phyloP scores from a whole-genome alignment of 2,113 vertebrate genomes.

The Zosterops borbonicus region DNA sequence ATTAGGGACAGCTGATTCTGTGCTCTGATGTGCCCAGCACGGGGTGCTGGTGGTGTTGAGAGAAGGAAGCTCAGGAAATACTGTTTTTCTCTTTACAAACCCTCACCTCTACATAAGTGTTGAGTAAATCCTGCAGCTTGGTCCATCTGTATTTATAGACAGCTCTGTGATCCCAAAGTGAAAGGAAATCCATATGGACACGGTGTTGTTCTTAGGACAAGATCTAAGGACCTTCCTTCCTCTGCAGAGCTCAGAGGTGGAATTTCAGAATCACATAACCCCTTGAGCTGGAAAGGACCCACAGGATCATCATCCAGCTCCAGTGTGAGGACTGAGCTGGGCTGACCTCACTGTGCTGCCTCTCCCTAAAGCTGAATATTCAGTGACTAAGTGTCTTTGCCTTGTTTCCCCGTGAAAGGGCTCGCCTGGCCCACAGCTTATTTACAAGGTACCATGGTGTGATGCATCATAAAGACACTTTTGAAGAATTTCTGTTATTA shows the following conservation, averaged over 20 bases:
- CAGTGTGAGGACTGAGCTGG: not conserved
- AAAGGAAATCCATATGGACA: not conserved
- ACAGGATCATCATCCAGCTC: not conserved
- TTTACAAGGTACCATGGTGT: slow-evolving; percentile 56
- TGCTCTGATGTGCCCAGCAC: not conserved
- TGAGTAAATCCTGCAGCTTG: not conserved
- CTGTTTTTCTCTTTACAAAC: not conserved
- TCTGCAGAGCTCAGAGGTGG: not conserved
- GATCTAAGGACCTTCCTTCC: not conserved
- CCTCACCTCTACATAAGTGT: rapidly evolving
- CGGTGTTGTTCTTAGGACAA: not conserved
- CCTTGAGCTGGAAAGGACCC: not conserved
- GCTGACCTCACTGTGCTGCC: not conserved
- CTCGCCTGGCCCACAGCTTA: not conserved
- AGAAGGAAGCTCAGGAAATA: not conserved
- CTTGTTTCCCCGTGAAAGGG: not conserved
- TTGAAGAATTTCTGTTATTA: slow-evolving; percentile 70
- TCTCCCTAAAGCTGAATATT: not conserved
- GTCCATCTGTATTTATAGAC: not conserved
- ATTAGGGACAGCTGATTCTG: not conserved
- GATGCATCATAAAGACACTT: slow-evolving; percentile 72
- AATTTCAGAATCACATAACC: not conserved
- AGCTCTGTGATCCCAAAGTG: not conserved
- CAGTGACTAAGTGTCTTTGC: slow-evolving; percentile 48
- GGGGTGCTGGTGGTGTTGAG: rapidly evolving